These are phyloP conservation scores for Heteronetta atricapilla DNA, from an alignment of 2,113 vertebrate species.

Conservation along the genomic window DNA sequence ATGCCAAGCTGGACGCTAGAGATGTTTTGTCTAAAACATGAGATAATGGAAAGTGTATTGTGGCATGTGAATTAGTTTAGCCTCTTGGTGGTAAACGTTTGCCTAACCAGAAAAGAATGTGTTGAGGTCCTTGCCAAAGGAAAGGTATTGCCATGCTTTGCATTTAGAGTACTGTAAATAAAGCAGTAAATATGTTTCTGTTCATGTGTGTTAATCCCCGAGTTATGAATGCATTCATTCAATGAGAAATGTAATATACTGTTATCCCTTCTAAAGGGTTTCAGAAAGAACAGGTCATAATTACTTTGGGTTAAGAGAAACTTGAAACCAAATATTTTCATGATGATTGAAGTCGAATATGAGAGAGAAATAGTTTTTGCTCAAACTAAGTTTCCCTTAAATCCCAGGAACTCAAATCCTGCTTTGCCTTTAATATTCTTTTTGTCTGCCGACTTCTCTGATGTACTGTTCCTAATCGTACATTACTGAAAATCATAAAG, in stretches of 20 bases:
- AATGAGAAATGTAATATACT: constrained; percentile 38
- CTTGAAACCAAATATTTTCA: constrained; percentile 65
- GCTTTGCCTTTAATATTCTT: constrained; percentile 9
- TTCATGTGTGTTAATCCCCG: constrained; percentile 55
- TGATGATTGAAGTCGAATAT: constrained; percentile 63
- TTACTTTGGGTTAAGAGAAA: constrained; percentile 58
- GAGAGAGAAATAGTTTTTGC: constrained; percentile 39
- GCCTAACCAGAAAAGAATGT: constrained; percentile 71
- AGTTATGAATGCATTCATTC: constrained; percentile 48
- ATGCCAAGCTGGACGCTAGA: constrained; percentile 62
- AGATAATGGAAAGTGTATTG: constrained; percentile 73
- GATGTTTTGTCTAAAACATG: constrained; percentile 73
- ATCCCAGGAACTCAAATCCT: constrained; percentile 21
- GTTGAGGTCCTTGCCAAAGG: constrained; percentile 44
- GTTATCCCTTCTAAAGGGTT: constrained; percentile 43
- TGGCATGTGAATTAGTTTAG: constrained; percentile 71
- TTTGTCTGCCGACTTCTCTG: not conserved
- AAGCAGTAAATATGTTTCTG: constrained; percentile 66
- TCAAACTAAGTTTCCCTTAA: constrained; percentile 41
- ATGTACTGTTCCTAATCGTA: constrained; percentile 23
- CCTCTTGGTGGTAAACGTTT: constrained; percentile 70
- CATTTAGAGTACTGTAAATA: constrained; percentile 63
- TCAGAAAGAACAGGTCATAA: constrained; percentile 51
- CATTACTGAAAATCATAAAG: constrained; percentile 14
- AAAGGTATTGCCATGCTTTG: constrained; percentile 60